phyloP scores from a whole-genome alignment of 2,797 vertebrate genomes.

The Dallia pectoralis region DNA sequence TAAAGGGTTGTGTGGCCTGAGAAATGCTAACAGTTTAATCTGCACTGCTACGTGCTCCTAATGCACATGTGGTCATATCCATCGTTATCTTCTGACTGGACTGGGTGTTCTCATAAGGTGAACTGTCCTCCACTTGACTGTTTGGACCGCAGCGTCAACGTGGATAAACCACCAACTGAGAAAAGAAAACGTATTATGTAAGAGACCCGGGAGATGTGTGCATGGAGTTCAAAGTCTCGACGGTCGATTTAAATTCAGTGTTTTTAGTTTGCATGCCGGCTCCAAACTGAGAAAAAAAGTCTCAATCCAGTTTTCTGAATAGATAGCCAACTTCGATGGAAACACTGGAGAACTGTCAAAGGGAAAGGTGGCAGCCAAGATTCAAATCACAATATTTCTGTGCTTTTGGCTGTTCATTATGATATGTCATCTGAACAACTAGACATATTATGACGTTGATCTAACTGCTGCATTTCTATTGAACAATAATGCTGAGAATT shows the following conservation, averaged over 20 bases:
- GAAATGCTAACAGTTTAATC: not conserved
- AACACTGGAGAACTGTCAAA: no score
- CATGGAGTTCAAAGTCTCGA: not conserved
- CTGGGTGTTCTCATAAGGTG: constrained; percentile 26
- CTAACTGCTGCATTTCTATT: not conserved
- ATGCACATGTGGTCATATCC: constrained; percentile 31
- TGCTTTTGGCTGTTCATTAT: no score
- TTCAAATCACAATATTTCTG: no score
- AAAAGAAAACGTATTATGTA: constrained; percentile 13
- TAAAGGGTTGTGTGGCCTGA: not conserved
- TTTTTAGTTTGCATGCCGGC: not conserved
- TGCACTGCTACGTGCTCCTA: constrained; percentile 49
- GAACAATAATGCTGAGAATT: not conserved
- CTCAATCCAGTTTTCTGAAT: no score
- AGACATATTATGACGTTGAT: not conserved
- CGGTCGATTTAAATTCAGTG: not conserved
- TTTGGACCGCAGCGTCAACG: constrained; percentile 33
- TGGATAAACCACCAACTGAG: constrained; percentile 54
- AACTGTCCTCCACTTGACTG: constrained; percentile 29
- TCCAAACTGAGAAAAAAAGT: not conserved
- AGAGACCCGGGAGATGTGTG: not conserved
- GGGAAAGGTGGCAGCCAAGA: no score
- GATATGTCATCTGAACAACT: not conserved
- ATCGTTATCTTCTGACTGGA: constrained; percentile 26
- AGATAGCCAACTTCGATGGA: no score